Base-by-base conservation (phyloP, 2,888 invertebrate genomes). In the Lepidochrysops patricia region DNA sequence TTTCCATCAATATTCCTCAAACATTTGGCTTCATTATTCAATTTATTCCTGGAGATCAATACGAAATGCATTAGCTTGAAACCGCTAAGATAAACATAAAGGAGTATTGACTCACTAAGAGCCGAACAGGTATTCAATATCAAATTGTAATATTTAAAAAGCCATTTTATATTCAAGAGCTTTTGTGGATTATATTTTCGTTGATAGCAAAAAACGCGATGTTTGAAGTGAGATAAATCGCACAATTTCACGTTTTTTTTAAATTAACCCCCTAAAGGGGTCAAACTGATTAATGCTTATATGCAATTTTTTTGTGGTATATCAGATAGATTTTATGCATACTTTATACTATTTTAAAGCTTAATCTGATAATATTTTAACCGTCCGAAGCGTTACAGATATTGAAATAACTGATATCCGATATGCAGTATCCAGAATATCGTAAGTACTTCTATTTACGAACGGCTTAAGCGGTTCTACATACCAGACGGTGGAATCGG, bases 361-460 rank as follows among this genome's bases (percentile, higher is more conserved):
- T n/a, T n/a, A n/a, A n/a, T n/a, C n/a, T n/a, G n/a, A n/a, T n/a
- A n/a, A n/a, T n/a, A n/a, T n/a, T n/a, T n/a, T n/a, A n/a, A n/a
- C 29, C 34, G 3, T 34, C 9, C 1, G 37, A 15, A 43, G 15
- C 43, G 43, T 19, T 15, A 19, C 3, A 26, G 26, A 26, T 52
- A 29, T 52, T 13, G 15, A 52, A 52, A 52, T 52, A 27, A 52
- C 52, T 15, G 52, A 13, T 52, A 52, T 2, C 29, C 19, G 54
- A 54, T 32, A 32, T 12, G 54, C 54, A 9, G 12, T 29, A 15
- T 12, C 52, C 9, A 52, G 27, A 52, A 25, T 50, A 34, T 13
- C 13, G 13, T 12, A 37, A 52, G 48, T 49, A 49, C 54, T 32
- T 54, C 54, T 54, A 54, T 54, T 54, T 54, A 15, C 52, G 52